Evolutionary conservation across 1,140 invertebrate species (phyloP).

Genomic region (Neodiprion lecontei): DNA sequence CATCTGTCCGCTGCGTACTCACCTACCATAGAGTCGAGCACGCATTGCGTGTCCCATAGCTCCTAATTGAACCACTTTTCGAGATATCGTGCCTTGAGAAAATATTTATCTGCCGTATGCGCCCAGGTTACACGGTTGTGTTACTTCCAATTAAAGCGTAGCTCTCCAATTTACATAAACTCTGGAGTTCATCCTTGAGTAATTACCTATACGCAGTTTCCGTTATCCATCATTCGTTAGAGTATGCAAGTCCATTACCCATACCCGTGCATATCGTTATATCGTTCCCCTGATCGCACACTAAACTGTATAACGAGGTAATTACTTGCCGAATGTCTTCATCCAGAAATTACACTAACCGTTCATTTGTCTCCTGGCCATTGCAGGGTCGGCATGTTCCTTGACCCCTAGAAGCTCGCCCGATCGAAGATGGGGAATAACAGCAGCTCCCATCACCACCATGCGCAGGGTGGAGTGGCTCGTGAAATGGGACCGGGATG

Average conservation of each 20-base stretch:
- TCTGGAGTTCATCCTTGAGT: no score
- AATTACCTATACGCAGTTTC: no score
- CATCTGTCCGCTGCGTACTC: background rate
- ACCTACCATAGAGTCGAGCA: background rate
- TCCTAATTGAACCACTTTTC: conserved; percentile 7
- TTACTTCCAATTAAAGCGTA: background rate
- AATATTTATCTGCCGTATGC: background rate
- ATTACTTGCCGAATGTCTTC: no score
- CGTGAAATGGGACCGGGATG: conserved; percentile 49
- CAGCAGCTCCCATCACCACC: conserved; percentile 33
- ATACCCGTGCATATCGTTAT: no score
- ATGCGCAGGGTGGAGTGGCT: conserved; percentile 23
- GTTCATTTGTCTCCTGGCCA: background rate
- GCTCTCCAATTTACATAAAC: background rate
- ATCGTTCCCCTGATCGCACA: no score
- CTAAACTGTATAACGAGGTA: no score
- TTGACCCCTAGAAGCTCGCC: background rate
- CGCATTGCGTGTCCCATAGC: background rate
- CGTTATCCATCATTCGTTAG: no score
- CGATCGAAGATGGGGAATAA: conserved; percentile 46
- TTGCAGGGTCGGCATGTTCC: background rate
- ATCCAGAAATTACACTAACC: no score
- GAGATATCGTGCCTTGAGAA: background rate
- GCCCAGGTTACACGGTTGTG: background rate
- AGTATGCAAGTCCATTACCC: no score